These are phyloP conservation scores for Malurus leucopterus DNA, from an alignment of 2,797 vertebrate species.

Conservation along the genomic window DNA sequence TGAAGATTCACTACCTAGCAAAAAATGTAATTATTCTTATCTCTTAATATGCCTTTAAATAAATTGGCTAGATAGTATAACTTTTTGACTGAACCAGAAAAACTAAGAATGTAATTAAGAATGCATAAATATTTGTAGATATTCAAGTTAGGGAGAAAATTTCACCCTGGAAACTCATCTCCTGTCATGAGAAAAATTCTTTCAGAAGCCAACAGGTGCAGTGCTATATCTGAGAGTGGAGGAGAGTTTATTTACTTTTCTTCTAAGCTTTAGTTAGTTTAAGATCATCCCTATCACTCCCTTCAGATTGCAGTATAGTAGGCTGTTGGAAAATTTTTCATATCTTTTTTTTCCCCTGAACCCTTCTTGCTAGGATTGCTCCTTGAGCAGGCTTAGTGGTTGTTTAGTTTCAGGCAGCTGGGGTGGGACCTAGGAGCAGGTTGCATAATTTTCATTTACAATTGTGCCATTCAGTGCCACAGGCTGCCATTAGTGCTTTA, in stretches of 20 bases:
- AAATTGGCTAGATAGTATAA: not conserved
- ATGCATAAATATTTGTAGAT: not conserved
- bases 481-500: not conserved
- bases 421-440: not conserved
- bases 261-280: not conserved
- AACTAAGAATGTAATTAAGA: not conserved
- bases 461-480: not conserved
- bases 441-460: not conserved
- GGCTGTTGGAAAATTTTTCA: not conserved
- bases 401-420: not conserved
- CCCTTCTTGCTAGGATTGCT: not conserved
- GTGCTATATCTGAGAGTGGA: not conserved
- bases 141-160: not conserved
- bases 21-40: not conserved
- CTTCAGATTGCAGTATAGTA: not conserved
- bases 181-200: not conserved
- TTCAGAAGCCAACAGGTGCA: not conserved
- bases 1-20: not conserved
- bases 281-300: not conserved
- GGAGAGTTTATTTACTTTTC: not conserved
- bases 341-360: not conserved
- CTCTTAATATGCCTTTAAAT: not conserved
- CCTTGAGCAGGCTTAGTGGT: not conserved
- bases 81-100: not conserved
- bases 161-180: not conserved